These are phyloP conservation scores for Cynocephalus volans DNA, from an alignment of 2,113 vertebrate genomes.

Conservation along the genomic window DNA sequence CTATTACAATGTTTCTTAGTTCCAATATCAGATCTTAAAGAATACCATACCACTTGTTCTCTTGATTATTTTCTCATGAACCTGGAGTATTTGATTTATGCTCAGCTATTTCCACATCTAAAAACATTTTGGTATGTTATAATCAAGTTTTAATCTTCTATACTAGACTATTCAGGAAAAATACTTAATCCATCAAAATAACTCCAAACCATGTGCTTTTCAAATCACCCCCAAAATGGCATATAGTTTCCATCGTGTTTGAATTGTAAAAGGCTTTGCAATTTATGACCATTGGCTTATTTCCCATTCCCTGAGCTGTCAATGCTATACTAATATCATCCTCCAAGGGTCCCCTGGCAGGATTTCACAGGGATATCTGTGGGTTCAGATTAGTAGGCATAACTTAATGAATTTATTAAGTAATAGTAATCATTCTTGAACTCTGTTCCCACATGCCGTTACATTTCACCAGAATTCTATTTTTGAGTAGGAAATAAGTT, in stretches of 20 bases:
- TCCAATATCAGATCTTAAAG: slow-evolving; percentile 60
- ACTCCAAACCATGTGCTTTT: slow-evolving; percentile 85
- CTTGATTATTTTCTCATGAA: slow-evolving; percentile 83
- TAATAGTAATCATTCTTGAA: slow-evolving; percentile 61
- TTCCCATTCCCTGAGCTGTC: slow-evolving; percentile 78
- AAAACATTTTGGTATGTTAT: slow-evolving; percentile 80
- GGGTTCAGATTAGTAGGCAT: slow-evolving; percentile 57
- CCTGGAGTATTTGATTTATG: slow-evolving; percentile 79
- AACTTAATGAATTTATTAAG: slow-evolving; percentile 58
- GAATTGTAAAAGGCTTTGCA: slow-evolving; percentile 74
- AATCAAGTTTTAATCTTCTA: slow-evolving; percentile 85
- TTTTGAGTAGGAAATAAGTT: slow-evolving; percentile 40
- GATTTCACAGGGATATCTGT: slow-evolving; percentile 67
- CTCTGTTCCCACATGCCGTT: slow-evolving; percentile 28
- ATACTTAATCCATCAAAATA: slow-evolving; percentile 87
- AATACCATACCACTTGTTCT: slow-evolving; percentile 70
- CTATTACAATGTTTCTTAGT: slow-evolving; percentile 71
- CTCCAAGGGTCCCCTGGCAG: slow-evolving; percentile 71
- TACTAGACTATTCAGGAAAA: slow-evolving; percentile 83
- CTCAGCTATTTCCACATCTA: slow-evolving; percentile 72
- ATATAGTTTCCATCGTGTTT: slow-evolving; percentile 81
- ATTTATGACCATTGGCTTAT: slow-evolving; percentile 84
- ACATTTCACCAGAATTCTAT: slow-evolving; percentile 50
- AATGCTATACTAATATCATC: slow-evolving; percentile 77
- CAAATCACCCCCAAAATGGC: slow-evolving; percentile 81